Conservation (phyloP, 1,140 invertebrate genomes). For the Orussus abietinus region DNA sequence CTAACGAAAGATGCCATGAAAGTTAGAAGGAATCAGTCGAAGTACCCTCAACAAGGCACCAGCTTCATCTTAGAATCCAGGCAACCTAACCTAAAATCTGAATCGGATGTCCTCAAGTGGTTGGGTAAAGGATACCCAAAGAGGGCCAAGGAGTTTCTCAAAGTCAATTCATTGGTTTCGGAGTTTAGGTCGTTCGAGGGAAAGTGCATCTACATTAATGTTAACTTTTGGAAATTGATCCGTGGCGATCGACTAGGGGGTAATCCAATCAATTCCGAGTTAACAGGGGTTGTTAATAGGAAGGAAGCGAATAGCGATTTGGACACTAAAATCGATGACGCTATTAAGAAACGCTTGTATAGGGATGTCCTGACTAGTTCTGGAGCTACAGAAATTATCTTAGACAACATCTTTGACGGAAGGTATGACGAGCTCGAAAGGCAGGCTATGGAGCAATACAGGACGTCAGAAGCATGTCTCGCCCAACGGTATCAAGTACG, state of each 20-base stretch:
- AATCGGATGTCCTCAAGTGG: conserved; percentile 33
- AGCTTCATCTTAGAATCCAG: conserved; percentile 29
- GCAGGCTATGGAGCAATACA: conserved; percentile 46
- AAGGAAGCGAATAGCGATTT: not conserved
- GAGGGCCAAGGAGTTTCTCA: conserved; percentile 22
- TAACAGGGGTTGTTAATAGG: not conserved
- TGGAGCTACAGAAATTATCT: conserved; percentile 9
- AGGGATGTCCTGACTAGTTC: conserved; percentile 34
- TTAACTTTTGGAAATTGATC: not conserved
- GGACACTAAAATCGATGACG: not conserved
- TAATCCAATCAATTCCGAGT: not conserved
- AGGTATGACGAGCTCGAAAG: conserved; percentile 43
- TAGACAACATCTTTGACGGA: conserved; percentile 10
- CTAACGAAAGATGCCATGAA: conserved; percentile 47
- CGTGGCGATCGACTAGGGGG: not conserved
- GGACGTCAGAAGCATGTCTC: conserved; percentile 41
- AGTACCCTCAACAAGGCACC: conserved; percentile 28
- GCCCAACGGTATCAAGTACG: conserved; percentile 41
- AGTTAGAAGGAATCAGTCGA: conserved; percentile 32
- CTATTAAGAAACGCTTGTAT: conserved; percentile 29
- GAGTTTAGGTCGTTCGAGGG: conserved; percentile 24
- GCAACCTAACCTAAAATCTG: conserved; percentile 26
- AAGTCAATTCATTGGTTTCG: conserved; percentile 21
- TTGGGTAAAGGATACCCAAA: conserved; percentile 33
- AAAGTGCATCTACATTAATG: conserved; percentile 11